Base-by-base conservation (phyloP, 2,888 invertebrate species). In the Polymixis lichenea region DNA sequence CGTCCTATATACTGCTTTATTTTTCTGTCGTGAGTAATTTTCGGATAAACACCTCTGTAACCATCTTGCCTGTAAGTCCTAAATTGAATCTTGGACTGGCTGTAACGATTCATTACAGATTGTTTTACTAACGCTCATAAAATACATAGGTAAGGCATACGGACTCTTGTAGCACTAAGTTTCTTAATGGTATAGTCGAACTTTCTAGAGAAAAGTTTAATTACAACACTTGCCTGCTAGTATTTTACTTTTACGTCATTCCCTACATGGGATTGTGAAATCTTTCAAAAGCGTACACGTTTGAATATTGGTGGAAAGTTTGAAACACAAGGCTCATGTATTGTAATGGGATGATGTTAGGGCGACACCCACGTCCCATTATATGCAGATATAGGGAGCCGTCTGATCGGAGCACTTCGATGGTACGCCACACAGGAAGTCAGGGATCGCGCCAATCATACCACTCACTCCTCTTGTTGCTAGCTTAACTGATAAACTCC, bases 321-420 rank as follows among this genome's bases (percentile, higher is more conserved):
- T 67, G 49, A 71, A 79, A 87, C 77, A 84, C 85, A 87, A 86
- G 84, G 83, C 83, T 89, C 88, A 82, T 90, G 91, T 90, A 93
- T 93, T 93, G 89, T 92, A 92, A 92, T 93, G 91, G 91, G 88
- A 93, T 93, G 94, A 95, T 92, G 90, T 90, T 84, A 90, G 87
- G 85, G 86, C 86, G 82, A 93, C 95, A 93, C 95, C 95, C 93
- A 94, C 95, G 86, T 81, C 71, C 94, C 91, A 95, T 95, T 95
- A 95, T 95, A 95, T 95, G 95, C 93, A 95, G 95, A 95, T 93
- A 91, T 91, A 90, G 90, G 90, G 91, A 91, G 91, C 90, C 88
- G 84, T 67, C 82, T 84, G 87, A 88, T 88, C 82, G 69, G 72
- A 75, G 80, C 71, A 80, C 88, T 83, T 87, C 87, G 87, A 88